Evolutionary conservation across 1,140 invertebrate genomes (phyloP).

Genomic region (Aphaenogaster rudis): DNA sequence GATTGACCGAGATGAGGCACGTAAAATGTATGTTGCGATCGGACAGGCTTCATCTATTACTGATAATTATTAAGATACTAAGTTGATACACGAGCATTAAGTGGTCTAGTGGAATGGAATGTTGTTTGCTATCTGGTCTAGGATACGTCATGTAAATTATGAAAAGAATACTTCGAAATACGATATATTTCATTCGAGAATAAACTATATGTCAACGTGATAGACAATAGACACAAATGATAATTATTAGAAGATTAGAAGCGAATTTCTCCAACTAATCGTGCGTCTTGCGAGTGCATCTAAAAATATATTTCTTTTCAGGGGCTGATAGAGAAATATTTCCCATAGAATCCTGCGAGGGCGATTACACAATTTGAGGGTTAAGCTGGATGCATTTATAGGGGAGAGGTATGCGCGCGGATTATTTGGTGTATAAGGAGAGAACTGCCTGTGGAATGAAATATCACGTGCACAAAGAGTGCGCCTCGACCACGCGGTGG

Average conservation of each 20-base stretch:
- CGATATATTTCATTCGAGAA: not conserved
- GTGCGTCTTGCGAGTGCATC: not conserved
- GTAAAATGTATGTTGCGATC: not conserved
- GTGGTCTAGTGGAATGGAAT: constrained; percentile 33
- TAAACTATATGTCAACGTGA: not conserved
- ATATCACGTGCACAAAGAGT: constrained; percentile 72
- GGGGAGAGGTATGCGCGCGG: not conserved
- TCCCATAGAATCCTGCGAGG: not conserved
- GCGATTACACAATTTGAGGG: not conserved
- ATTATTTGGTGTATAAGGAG: constrained; percentile 30
- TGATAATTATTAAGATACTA: constrained; percentile 56
- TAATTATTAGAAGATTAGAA: not conserved
- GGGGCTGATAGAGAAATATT: not conserved
- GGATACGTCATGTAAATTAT: not conserved
- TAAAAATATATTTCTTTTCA: not conserved
- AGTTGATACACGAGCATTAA: constrained; percentile 6
- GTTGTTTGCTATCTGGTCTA: not conserved
- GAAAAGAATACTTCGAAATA: not conserved
- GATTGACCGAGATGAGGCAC: constrained; percentile 36
- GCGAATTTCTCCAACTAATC: not conserved
- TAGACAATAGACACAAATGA: too few species aligned
- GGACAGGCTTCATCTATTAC: constrained; percentile 28
- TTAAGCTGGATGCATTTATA: constrained; percentile 24
- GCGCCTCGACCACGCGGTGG: constrained; percentile 68
- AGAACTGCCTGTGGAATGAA: constrained; percentile 51